These are phyloP conservation scores for Eurois occulta DNA, from an alignment of 2,888 invertebrate species.

Conservation along the genomic window DNA sequence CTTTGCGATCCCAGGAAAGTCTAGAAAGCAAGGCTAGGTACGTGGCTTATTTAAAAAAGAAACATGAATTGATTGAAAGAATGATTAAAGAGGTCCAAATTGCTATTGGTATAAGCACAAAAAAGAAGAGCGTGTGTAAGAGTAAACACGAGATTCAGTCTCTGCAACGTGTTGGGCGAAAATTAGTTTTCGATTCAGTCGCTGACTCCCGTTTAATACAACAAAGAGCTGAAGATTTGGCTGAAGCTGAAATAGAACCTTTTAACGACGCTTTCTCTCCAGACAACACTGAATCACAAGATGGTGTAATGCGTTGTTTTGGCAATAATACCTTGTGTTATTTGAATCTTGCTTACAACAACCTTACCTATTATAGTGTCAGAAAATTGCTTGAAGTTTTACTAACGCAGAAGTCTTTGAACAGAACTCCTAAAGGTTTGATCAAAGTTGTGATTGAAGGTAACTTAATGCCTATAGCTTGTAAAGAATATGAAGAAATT, in stretches of 20 bases:
- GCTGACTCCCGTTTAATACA: constrained; percentile 35
- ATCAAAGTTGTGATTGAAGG: constrained; percentile 79
- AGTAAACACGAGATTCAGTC: background rate
- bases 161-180: no score
- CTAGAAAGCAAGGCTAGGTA: background rate
- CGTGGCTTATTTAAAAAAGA: constrained; percentile 1
- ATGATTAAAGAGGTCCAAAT: rapidly evolving
- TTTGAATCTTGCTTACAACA: constrained; percentile 80
- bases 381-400: constrained; percentile 74
- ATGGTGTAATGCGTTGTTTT: constrained; percentile 68
- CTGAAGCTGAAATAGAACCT: constrained; percentile 66
- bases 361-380: constrained; percentile 71
- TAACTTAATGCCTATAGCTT: constrained; percentile 75
- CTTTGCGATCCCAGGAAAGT: constrained; percentile 51
- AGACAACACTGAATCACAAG: constrained; percentile 63
- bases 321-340: constrained; percentile 79
- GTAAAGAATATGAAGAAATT: constrained; percentile 74
- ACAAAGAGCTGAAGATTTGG: constrained; percentile 72
- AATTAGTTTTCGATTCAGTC: no score
- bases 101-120: background rate
- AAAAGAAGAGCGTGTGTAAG: background rate
- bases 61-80: background rate
- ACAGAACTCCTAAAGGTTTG: constrained; percentile 76
- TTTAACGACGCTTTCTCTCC: constrained; percentile 73
- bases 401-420: constrained; percentile 67